Evolutionary conservation across 2,888 invertebrate species (phyloP).

Genomic region (Neocrepidodera transversa): DNA sequence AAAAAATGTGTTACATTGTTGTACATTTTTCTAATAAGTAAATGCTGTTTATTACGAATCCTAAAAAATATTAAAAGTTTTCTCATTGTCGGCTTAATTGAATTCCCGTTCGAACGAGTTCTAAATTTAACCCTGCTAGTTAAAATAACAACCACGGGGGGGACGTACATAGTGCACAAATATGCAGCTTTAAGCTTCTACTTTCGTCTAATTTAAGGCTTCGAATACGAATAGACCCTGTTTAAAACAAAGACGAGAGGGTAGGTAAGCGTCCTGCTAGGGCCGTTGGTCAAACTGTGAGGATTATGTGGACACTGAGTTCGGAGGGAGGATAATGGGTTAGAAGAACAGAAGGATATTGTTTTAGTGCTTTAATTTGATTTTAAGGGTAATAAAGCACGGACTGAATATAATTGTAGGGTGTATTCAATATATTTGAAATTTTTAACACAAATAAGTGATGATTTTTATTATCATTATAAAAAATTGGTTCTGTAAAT

Average conservation of each 20-base stretch:
- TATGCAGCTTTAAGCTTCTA: constrained; percentile 52
- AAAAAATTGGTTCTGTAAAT: no score
- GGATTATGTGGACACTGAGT: constrained; percentile 16
- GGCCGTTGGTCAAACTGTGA: constrained; percentile 6
- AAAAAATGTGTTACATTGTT: no score
- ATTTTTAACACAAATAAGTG: no score
- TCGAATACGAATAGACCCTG: background rate
- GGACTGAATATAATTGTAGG: no score
- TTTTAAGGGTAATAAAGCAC: background rate
- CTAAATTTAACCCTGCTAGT: constrained; percentile 49
- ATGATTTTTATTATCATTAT: no score
- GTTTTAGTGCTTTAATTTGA: background rate
- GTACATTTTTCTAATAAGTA: no score
- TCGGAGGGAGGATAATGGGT: constrained; percentile 17
- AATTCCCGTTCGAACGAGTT: constrained; percentile 46
- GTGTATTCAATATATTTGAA: no score
- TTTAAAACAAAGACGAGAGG: background rate
- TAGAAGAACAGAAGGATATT: background rate
- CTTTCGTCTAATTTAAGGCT: constrained; percentile 52
- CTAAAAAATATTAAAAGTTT: no score
- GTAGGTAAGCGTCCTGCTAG: background rate
- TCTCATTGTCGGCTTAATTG: constrained; percentile 42
- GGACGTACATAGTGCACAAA: constrained; percentile 50
- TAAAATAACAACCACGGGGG: constrained; percentile 35
- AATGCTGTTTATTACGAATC: no score